A percentile compares a stretch with the other conserved stretches of the same genome.
Conservation (phyloP, 2,797 vertebrate species). For the Hydrocynus forskahlii region DNA sequence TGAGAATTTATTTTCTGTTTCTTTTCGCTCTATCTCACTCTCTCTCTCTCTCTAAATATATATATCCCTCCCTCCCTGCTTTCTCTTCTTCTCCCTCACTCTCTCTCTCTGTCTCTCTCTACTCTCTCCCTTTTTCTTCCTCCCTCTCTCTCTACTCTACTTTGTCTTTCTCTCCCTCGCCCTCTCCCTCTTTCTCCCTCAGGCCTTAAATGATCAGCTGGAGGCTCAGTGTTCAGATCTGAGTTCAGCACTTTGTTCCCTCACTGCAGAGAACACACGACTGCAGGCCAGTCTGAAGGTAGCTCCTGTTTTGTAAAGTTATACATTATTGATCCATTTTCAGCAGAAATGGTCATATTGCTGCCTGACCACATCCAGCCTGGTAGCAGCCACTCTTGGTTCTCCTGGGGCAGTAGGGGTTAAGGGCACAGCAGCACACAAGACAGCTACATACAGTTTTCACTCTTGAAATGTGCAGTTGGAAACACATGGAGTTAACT, state of each 20-base stretch:
- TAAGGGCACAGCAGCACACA: not conserved
- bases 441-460: too few species aligned
- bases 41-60: not conserved
- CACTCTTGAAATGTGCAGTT: too few species aligned
- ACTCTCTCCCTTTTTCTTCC: not conserved
- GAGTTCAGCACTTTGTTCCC: conserved; percentile 62
- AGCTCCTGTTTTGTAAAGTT: too few species aligned
- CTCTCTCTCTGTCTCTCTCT: not conserved
- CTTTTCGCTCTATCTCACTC: not conserved
- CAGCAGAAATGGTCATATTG: not conserved
- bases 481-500: too few species aligned
- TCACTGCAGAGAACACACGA: conserved; percentile 70
- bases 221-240: conserved; percentile 72
- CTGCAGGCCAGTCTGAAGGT: conserved; percentile 67
- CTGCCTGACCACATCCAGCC: too few species aligned
- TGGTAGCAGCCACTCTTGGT: too few species aligned
- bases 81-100: not conserved
- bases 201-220: conserved; percentile 74
- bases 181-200: conserved; percentile 15
- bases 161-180: conserved; percentile 16
- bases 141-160: conserved; percentile 1
- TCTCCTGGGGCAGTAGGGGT: not conserved
- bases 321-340: not conserved
- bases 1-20: too few species aligned
- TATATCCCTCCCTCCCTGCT: not conserved